These are phyloP conservation scores for Cerastis leucographa DNA, from an alignment of 2,888 invertebrate species.

Conservation along the genomic window DNA sequence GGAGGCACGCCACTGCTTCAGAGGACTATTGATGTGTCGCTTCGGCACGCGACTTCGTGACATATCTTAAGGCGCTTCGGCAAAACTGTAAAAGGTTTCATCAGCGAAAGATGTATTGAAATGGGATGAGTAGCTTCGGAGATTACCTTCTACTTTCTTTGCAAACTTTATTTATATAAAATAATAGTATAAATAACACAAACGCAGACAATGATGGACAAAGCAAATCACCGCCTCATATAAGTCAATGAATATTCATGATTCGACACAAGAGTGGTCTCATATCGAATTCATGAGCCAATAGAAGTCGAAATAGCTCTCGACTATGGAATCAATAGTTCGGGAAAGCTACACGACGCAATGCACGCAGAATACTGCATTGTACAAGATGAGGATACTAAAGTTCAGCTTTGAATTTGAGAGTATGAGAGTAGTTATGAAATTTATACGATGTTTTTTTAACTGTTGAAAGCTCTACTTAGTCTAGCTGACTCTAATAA, in stretches of 20 bases:
- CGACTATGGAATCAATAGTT: slow-evolving; percentile 41
- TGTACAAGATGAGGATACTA: slow-evolving; percentile 17
- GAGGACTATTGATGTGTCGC: neutral
- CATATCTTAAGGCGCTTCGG: too few relatives aligned
- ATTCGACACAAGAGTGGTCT: slow-evolving; percentile 13
- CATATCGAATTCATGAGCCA: slow-evolving; percentile 42
- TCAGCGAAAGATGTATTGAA: neutral
- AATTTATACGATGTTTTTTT: slow-evolving; percentile 5
- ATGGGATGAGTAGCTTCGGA: neutral
- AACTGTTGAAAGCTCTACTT: neutral
- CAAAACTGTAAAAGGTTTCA: too few relatives aligned
- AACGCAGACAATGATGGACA: slow-evolving; percentile 20
- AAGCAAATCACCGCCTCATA: slow-evolving; percentile 27
- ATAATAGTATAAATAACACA: neutral
- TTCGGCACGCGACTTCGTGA: neutral
- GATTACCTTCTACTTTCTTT: neutral
- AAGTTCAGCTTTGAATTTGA: slow-evolving; percentile 4
- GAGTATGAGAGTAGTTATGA: neutral
- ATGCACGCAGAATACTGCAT: slow-evolving; percentile 45
- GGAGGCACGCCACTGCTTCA: too few relatives aligned
- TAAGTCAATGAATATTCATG: slow-evolving; percentile 46
- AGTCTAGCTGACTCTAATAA: neutral
- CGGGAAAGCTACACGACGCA: slow-evolving; percentile 8
- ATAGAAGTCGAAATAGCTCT: slow-evolving; percentile 36
- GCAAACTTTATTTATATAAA: neutral